Base-by-base conservation (phyloP, 2,113 vertebrate species). In the Takifugu bimaculatus region DNA sequence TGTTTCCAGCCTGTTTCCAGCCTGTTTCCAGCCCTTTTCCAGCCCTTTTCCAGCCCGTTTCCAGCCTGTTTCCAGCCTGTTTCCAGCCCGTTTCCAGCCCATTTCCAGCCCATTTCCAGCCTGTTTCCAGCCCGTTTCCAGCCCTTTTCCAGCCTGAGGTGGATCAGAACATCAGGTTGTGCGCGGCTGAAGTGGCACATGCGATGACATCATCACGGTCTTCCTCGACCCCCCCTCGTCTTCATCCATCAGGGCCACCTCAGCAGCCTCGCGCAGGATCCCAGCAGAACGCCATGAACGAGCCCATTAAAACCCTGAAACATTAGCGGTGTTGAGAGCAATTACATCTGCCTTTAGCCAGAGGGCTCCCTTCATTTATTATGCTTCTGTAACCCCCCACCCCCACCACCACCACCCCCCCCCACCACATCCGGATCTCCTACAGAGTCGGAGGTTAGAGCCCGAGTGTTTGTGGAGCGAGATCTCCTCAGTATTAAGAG, bases 291-390 rank as follows among this genome's bases (percentile, higher is more conserved):
- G 43, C 43, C 51, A 68, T 68, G 68, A 84, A 80, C 57, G 63
- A 74, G 43, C 70, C 73, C 79, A 82, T 85, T 88, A 82, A 85
- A 77, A 68, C 79, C 84, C 80, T 87, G 70, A 90, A 89, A 85
- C 76, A 88, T 87, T 83, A 82, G 85, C 75, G 50, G 64, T 35
- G 75, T 69, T 84, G 69, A 83, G 78, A 85, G 85, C 77, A 85
- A 80, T 83, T 77, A 83, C 55, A 71, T 57, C 75, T 60, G 66
- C 58, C 57, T 53, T 61, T 72, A 76, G 76, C 80, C 79, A 75
- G 70, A 78, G 78, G 80, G 65, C 75, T 70, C 65, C 44, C 26
- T 65, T 86, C 74, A 81, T 88, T 88, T 68, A 87, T 89, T 76
- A 85, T 85, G 74, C 70, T 83, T 84, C 65, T 86, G 82, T 72